A percentile compares a stretch with the other conserved stretches of the same genome.
These are phyloP conservation scores for Naja naja DNA, from an alignment of 2,113 vertebrate species.

Conservation along the genomic window DNA sequence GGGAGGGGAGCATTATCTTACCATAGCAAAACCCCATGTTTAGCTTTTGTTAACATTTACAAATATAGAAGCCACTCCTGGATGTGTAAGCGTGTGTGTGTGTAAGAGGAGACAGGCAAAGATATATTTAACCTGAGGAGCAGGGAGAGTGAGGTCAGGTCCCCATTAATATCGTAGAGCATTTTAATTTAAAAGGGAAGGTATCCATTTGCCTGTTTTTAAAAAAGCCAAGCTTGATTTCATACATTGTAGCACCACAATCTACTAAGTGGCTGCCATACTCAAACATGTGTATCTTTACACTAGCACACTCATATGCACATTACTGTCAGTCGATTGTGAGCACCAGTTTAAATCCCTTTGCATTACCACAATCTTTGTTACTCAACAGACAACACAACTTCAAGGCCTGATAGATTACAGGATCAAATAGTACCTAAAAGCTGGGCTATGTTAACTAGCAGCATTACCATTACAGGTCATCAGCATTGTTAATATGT, in stretches of 20 bases:
- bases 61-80: slow-evolving; percentile 59
- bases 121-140: slow-evolving; percentile 24
- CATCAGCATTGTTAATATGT: slow-evolving; percentile 65
- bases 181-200: slow-evolving; percentile 48
- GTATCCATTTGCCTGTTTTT: slow-evolving; percentile 48
- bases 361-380: slow-evolving; percentile 60
- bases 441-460: slow-evolving; percentile 57
- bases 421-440: slow-evolving; percentile 64
- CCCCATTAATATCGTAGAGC: slow-evolving; percentile 20
- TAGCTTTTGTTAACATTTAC: slow-evolving; percentile 81
- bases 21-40: slow-evolving; percentile 75
- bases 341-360: slow-evolving; percentile 70
- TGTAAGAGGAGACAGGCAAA: not conserved
- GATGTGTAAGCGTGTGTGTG: not conserved
- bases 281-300: slow-evolving; percentile 3
- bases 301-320: slow-evolving; percentile 39
- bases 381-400: slow-evolving; percentile 61
- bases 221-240: slow-evolving; percentile 53
- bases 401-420: slow-evolving; percentile 68
- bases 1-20: slow-evolving; percentile 79
- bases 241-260: slow-evolving; percentile 50
- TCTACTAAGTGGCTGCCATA: slow-evolving; percentile 43
- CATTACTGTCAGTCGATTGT: slow-evolving; percentile 61
- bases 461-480: slow-evolving; percentile 59
- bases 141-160: slow-evolving; percentile 2